Percentiles rank a stretch among this genome's conserved stretches.
Evolutionary conservation across 2,797 vertebrate genomes (phyloP).

Genomic region (Erethizon dorsatum): DNA sequence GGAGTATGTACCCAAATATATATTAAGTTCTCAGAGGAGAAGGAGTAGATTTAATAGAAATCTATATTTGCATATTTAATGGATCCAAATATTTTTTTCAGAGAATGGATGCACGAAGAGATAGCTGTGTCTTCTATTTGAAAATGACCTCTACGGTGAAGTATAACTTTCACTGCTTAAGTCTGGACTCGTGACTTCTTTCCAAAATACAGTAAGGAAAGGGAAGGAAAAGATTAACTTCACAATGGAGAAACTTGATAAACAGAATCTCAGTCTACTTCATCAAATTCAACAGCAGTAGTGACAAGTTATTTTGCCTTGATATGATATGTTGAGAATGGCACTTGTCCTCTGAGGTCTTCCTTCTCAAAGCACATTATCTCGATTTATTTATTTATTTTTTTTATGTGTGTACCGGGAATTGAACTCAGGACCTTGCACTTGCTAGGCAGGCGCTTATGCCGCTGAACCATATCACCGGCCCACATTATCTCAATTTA

Average conservation of each 20-base stretch:
- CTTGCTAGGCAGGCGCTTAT: no score
- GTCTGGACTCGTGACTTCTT: not conserved
- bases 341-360: not conserved
- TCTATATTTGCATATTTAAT: not conserved
- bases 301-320: not conserved
- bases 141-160: constrained; percentile 16
- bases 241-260: not conserved
- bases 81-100: not conserved
- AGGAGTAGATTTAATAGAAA: not conserved
- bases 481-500: constrained; percentile 1
- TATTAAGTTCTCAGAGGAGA: not conserved
- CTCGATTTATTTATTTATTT: not conserved
- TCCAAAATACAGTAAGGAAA: not conserved
- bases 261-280: not conserved
- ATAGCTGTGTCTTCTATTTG: constrained; percentile 21
- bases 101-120: constrained; percentile 25
- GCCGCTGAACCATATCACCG: no score
- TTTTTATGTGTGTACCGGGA: no score
- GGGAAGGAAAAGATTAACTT: not conserved
- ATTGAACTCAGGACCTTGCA: no score
- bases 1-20: not conserved
- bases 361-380: constrained; percentile 17
- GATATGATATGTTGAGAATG: not conserved
- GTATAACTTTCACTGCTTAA: not conserved
- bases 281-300: not conserved